phyloP scores from a whole-genome alignment of 2,113 vertebrate genomes.

The Salvelinus alpinus region DNA sequence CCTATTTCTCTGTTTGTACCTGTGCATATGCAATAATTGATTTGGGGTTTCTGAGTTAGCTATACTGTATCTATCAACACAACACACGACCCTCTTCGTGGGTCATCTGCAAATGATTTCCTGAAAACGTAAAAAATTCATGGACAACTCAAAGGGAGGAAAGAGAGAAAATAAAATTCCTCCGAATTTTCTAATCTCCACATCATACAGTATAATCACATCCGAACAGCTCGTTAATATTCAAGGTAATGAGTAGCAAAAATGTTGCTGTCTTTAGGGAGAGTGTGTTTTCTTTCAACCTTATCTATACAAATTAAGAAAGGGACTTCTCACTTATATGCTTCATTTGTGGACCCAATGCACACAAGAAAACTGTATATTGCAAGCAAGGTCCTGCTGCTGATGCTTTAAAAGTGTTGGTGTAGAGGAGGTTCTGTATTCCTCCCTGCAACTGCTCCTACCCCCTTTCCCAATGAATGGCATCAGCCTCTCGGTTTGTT shows the following conservation, averaged over 20 bases:
- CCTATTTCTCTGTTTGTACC: conserved; percentile 14
- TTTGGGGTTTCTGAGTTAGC: background rate
- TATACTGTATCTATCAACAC: too few relatives aligned
- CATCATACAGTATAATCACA: background rate
- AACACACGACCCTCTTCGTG: too few relatives aligned
- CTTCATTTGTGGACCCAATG: background rate
- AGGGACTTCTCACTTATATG: background rate
- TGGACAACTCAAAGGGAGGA: background rate
- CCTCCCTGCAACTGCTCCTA: conserved; percentile 15
- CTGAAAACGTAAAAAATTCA: background rate
- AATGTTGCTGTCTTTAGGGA: background rate
- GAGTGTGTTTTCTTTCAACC: background rate
- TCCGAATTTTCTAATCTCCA: background rate
- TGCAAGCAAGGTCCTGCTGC: background rate
- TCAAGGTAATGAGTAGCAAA: background rate
- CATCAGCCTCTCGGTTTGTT: conserved; percentile 41
- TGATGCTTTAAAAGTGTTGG: background rate
- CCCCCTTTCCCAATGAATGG: conserved; percentile 35
- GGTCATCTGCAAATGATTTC: background rate
- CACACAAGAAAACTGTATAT: background rate
- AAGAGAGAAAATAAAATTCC: background rate
- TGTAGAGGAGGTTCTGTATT: conserved; percentile 6
- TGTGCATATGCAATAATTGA: background rate
- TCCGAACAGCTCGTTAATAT: background rate
- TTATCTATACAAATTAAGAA: too few relatives aligned